Evolutionary conservation across 2,888 invertebrate species (phyloP).

Genomic region (Entomobrya proxima): DNA sequence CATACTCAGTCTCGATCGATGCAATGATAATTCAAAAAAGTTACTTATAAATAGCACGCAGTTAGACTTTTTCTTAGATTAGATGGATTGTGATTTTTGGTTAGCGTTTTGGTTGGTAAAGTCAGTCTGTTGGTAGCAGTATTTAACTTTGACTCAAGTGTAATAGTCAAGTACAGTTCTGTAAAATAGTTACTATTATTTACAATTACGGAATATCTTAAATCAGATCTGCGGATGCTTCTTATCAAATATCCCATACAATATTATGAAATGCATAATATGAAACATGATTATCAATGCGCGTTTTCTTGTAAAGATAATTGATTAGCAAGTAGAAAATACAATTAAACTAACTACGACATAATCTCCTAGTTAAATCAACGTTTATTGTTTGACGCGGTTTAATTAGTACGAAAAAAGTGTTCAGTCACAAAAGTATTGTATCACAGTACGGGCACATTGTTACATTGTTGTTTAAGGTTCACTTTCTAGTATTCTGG

Average conservation of each 20-base stretch:
- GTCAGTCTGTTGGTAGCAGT: background rate
- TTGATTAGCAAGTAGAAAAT: background rate
- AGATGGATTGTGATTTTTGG: background rate
- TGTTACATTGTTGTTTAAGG: background rate
- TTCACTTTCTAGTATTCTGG: background rate
- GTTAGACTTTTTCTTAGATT: no score
- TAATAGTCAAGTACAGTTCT: no score
- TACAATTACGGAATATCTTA: no score
- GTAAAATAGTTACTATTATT: background rate
- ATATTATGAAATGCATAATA: no score
- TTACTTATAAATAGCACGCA: no score
- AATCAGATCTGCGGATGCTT: no score
- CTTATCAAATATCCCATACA: no score
- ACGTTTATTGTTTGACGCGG: background rate
- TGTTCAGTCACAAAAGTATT: background rate
- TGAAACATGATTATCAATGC: background rate
- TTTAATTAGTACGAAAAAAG: conserved; percentile 1
- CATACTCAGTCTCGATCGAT: conserved; percentile 47
- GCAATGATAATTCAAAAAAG: no score
- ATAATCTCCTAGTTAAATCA: background rate
- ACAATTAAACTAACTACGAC: no score
- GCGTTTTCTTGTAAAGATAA: background rate
- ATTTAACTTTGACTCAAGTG: background rate
- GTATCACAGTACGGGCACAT: background rate
- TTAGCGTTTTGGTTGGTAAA: background rate